Base-by-base conservation (phyloP, 1,140 invertebrate genomes). In the Drosophila repleta region DNA sequence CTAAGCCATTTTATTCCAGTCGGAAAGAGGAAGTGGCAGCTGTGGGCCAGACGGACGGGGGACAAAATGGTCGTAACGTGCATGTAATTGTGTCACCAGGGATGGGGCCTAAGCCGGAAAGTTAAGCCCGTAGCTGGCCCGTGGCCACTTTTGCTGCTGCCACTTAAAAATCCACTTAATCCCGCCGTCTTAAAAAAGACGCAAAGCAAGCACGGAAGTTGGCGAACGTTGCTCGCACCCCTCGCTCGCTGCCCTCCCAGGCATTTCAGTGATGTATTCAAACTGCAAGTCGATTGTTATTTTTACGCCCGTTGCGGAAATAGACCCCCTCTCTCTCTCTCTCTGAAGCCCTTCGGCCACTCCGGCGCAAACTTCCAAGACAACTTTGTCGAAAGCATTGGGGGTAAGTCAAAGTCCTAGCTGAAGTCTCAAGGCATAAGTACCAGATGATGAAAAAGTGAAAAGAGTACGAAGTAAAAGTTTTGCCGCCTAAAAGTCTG, bases 81-180 rank as follows among this genome's bases (percentile, higher is more conserved):
- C 78, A 75, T 87, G 82, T 85, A 85, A 87, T 85, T 87, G 83
- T 82, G 83, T 87, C 81, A 68, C 83, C 71, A 57, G 74, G 63
- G 77, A 78, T 35, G 60, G 41, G 48, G 41, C 49, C 74, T 71
- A 77, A 87, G 84, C 51, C 72, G 37, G 45, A 71, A 58, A 62
- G 67, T 63, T 68, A 69, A 69, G 67, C 62, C 32, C 20, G 45
- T 48, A 72, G 58, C 74, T 87, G 60, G 79, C 70, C 82, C 82
- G 24, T 82, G 82, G 82, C 82, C 82, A 87, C 82, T 85, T 85
- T 85, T 87, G 74, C 74, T 78, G 81, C 82, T 85, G 78, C 77
- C 82, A 85, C 82, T 87, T 87, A 88, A 87, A 87, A 87, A 88
- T 87, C 83, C 83, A 87, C 82, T 87, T 87, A 87, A 88, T 87